These are phyloP conservation scores for Colostygia pectinataria DNA, from an alignment of 2,888 invertebrate species.

Conservation along the genomic window DNA sequence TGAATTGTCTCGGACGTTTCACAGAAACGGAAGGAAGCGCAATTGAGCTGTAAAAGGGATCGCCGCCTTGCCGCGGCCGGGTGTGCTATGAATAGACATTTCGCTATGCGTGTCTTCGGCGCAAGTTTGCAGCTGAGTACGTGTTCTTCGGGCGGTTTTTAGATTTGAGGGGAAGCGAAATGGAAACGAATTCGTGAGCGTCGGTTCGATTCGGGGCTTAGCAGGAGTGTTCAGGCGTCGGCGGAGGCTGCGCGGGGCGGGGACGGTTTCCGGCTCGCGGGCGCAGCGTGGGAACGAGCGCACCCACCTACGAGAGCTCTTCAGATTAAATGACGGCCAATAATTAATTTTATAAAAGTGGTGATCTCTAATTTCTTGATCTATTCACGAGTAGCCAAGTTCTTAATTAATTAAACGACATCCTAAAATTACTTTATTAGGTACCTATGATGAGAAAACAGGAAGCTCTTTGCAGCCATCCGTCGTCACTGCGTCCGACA, in stretches of 20 bases:
- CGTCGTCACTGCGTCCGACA: not conserved
- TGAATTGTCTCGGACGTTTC: constrained; percentile 29
- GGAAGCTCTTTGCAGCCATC: constrained; percentile 13
- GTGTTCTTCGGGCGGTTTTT: constrained; percentile 54
- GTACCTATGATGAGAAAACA: not conserved
- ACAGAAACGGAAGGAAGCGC: constrained; percentile 66
- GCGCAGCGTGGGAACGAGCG: constrained; percentile 78
- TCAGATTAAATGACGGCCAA: constrained; percentile 75
- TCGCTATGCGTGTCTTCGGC: constrained; percentile 70
- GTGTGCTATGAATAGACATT: constrained; percentile 62
- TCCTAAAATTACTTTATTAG: constrained; percentile 11
- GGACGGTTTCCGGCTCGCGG: constrained; percentile 73
- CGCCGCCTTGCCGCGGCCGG: constrained; percentile 35
- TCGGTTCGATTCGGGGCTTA: constrained; percentile 70
- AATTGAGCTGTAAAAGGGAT: constrained; percentile 59
- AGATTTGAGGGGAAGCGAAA: constrained; percentile 54
- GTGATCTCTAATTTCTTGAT: constrained; percentile 49
- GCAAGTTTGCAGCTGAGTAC: constrained; percentile 69
- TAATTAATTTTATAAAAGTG: constrained; percentile 78
- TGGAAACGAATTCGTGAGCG: constrained; percentile 66
- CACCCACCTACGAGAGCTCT: constrained; percentile 71
- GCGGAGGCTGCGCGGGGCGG: constrained; percentile 45
- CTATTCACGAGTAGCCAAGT: constrained; percentile 37
- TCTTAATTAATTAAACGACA: constrained; percentile 20
- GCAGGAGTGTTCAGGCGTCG: constrained; percentile 52